Percentiles rank a stretch among this genome's conserved stretches.
These are phyloP conservation scores for Salarias fasciatus DNA, from an alignment of 2,797 vertebrate genomes.

Conservation along the genomic window DNA sequence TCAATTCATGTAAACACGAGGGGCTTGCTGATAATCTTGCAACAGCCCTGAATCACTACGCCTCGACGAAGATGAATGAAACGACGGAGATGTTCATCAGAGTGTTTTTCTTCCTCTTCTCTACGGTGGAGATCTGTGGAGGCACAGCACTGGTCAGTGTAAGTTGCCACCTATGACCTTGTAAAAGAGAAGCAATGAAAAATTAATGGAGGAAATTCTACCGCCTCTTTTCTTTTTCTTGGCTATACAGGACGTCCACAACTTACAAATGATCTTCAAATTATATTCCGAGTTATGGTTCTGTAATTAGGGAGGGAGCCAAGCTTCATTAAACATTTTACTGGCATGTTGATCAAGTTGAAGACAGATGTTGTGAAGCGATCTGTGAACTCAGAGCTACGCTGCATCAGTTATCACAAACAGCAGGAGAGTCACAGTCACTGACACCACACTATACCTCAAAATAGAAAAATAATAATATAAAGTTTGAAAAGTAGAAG, in stretches of 20 bases:
- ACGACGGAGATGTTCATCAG: constrained; percentile 28
- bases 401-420: constrained; percentile 48
- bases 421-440: constrained; percentile 16
- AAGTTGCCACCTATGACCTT: constrained; percentile 77
- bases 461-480: neutral
- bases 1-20: constrained; percentile 10
- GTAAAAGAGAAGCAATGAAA: constrained; percentile 82
- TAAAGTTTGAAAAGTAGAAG: too few species aligned
- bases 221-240: constrained; percentile 65
- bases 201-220: constrained; percentile 79
- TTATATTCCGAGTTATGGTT: constrained; percentile 24
- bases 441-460: constrained; percentile 8
- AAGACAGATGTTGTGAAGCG: constrained; percentile 50
- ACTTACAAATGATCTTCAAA: constrained; percentile 66
- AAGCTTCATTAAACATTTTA: constrained; percentile 49
- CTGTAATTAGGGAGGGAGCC: constrained; percentile 22
- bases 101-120: neutral
- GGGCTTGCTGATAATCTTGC: neutral
- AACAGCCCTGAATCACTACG: constrained; percentile 13
- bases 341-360: constrained; percentile 51
- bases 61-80: neutral
- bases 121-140: constrained; percentile 44
- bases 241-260: constrained; percentile 58
- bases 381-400: constrained; percentile 56
- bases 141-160: constrained; percentile 58